Evolutionary conservation across 2,797 vertebrate species (phyloP).

Genomic region (Darevskia mixta): DNA sequence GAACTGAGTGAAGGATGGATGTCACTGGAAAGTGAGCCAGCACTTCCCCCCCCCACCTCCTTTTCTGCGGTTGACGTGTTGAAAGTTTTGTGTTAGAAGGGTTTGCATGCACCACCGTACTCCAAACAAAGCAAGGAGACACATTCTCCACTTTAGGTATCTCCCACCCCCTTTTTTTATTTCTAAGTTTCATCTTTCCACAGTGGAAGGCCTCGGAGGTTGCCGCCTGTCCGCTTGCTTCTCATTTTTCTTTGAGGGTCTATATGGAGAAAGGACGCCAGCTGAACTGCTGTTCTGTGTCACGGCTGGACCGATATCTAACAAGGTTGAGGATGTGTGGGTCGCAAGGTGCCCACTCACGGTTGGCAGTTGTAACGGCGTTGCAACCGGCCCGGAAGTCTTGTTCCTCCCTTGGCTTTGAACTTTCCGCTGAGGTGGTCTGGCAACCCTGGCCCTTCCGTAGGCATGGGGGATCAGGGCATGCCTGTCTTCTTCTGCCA

Average conservation of each 20-base stretch:
- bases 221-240: constrained; percentile 71
- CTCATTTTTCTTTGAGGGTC: constrained; percentile 71
- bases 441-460: constrained; percentile 38
- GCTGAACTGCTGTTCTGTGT: constrained; percentile 23
- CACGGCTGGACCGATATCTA: constrained; percentile 21
- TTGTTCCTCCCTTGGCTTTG: constrained; percentile 55
- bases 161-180: background rate
- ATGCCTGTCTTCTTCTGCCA: background rate
- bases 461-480: constrained; percentile 49
- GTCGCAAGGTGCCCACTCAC: constrained; percentile 45
- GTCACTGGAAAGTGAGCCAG: constrained; percentile 93
- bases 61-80: constrained; percentile 67
- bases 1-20: constrained; percentile 53
- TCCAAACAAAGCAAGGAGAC: constrained; percentile 12
- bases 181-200: constrained; percentile 84
- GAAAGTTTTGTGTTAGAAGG: constrained; percentile 47
- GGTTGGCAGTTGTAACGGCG: constrained; percentile 45
- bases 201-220: constrained; percentile 72
- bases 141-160: constrained; percentile 5
- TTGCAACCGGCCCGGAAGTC: constrained; percentile 59
- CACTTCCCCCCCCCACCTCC: constrained; percentile 83
- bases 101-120: constrained; percentile 69
- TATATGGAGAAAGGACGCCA: constrained; percentile 57
- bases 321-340: constrained; percentile 44
- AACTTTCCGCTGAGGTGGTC: constrained; percentile 64